Evolutionary conservation across 2,113 vertebrate species (phyloP), one percentile per base, ranked within the genome.

Genomic region (Scophthalmus maximus): DNA sequence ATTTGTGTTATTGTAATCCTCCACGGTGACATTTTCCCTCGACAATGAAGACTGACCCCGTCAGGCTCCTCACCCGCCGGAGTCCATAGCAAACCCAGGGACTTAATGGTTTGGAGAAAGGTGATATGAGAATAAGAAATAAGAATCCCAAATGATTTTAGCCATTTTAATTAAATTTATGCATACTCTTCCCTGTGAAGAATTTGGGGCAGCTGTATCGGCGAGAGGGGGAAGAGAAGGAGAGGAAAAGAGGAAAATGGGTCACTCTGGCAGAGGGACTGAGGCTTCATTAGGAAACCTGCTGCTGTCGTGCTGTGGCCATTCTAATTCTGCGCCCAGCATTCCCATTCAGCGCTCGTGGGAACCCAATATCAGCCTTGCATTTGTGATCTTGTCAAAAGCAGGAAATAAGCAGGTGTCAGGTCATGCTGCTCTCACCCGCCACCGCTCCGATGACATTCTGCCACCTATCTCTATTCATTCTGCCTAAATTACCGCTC

Each of bases 151-250:
- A 53, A 86, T 85, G 61, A 76, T 87, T 88, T 87, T 40, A 20
- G 12, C 69, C 38, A 42, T 72, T 85, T 88, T 90, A 88, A 91
- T 91, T 89, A 89, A 76, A 90, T 87, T 58, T 81, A 87, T 89
- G 85, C 81, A 87, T 86, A 78, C 85, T 81, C 60, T 46, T 81
- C 26, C 57, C 69, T 76, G 59, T 85, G 79, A 84, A 88, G 81
- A 85, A 91, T 90, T 85, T 86, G 72, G 88, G 87, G 81, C 88
- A 91, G 77, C 81, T 66, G 51, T 79, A 82, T 87, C 79, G 86
- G 76, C 5, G 73, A 72, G 73, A 60, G 70, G 10, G 46, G 12
- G 12, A 9, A 53, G 26, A 23, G 18, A 9, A 29, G 49, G 30
- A 36, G 25, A 72, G 60, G 38, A 65, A 44, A 32, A n/a, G 72